Conservation (phyloP, 2,888 invertebrate species). For the Spodoptera picta region DNA sequence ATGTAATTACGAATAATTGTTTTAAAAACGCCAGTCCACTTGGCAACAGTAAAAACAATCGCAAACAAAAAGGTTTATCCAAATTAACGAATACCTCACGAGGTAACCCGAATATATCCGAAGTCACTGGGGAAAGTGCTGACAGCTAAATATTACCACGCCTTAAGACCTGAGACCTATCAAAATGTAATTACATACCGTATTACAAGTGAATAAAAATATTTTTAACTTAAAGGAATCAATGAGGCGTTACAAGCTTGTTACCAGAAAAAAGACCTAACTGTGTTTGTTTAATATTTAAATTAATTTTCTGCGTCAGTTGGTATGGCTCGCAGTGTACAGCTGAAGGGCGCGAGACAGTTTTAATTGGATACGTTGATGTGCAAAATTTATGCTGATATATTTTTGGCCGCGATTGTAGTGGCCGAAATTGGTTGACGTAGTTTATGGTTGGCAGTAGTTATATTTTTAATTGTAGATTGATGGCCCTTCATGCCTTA, state of each 20-base stretch:
- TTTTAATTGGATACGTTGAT: constrained; percentile 64
- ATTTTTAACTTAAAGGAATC: constrained; percentile 66
- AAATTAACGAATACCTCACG: constrained; percentile 62
- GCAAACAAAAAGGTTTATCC: constrained; percentile 50
- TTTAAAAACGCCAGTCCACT: constrained; percentile 41
- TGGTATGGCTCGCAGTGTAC: constrained; percentile 51
- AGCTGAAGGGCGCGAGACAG: constrained; percentile 58
- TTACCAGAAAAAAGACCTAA: constrained; percentile 62
- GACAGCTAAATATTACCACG: constrained; percentile 75
- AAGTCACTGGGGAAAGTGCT: constrained; percentile 68
- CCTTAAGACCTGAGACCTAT: constrained; percentile 68
- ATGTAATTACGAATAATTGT: constrained; percentile 56
- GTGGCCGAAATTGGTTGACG: constrained; percentile 17
- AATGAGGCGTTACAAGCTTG: constrained; percentile 67
- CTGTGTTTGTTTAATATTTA: constrained; percentile 68
- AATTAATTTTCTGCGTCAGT: constrained; percentile 66
- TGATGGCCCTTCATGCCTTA: constrained; percentile 8
- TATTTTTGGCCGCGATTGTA: constrained; percentile 33
- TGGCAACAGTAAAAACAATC: constrained; percentile 57
- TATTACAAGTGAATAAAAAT: constrained; percentile 65
- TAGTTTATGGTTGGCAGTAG: constrained; percentile 24
- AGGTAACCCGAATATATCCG: constrained; percentile 54
- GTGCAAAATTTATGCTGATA: constrained; percentile 37
- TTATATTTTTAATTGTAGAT: constrained; percentile 10
- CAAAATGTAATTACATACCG: constrained; percentile 73